Base-by-base conservation (phyloP, 1,140 invertebrate genomes). In the Scaptodrosophila lebanonensis region DNA sequence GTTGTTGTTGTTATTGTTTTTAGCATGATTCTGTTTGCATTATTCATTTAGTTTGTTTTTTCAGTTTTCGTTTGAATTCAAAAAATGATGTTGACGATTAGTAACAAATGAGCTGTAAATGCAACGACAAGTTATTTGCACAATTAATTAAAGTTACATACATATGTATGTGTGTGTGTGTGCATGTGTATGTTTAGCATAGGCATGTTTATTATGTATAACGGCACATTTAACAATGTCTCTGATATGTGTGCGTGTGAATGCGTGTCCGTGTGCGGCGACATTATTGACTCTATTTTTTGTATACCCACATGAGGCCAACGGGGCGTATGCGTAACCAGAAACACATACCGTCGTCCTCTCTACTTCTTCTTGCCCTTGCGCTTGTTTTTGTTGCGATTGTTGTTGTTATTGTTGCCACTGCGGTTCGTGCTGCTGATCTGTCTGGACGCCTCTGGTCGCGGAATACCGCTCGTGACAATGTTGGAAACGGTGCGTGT, bases 91-190 rank as follows among this genome's bases (percentile, higher is more conserved):
- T 20, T 49, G 11, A 43, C 59, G 66, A 83, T 83, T 83, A 83
- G 77, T 83, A 66, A 83, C 77, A 83, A 83, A 83, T 83, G 77
- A 64, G 56, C 58, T 66, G 48, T 70, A 70, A 83, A 79, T 83
- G 77, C 68, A 60, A 44, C 54, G 51, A 68, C 73, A 59, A 62
- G 47, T 73, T 77, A 79, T 79, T 77, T 77, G 73, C 73, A 79
- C 73, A 79, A 69, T 70, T 83, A 77, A 73, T 77, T 83, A 68
- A 73, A 54, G 50, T 62, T 69, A 64, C 63, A 61, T 69, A 38
- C 48, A 73, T 48, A 67, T 42, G 50, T 49, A 36, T 62, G 33
- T 12, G 12, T 36, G 17, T 36, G 11, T 53, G 25, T 39, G 16
- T 30, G 29, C 36, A 27, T 16, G 22, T 50, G 22, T 38, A 65